Percentiles rank a stretch among this genome's conserved stretches.
Evolutionary conservation across 2,113 vertebrate genomes (phyloP).

Genomic region (western clawed frog (Xenopus tropicalis)): DNA sequence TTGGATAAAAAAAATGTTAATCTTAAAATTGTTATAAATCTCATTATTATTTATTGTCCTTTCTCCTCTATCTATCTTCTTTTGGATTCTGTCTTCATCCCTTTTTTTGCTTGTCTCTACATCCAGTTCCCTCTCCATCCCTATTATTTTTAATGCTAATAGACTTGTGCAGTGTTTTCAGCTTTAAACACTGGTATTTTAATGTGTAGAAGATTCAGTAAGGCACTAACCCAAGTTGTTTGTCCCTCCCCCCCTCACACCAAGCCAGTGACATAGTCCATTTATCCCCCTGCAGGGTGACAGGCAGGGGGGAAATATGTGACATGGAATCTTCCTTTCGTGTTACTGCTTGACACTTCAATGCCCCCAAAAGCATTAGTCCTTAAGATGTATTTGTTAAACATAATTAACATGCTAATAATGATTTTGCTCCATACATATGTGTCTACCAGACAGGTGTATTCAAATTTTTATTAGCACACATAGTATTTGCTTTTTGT

Average conservation of each 20-base stretch:
- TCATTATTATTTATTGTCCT: too few species aligned
- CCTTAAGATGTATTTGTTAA: not conserved
- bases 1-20: too few species aligned
- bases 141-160: not conserved
- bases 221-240: not conserved
- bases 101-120: not conserved
- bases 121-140: not conserved
- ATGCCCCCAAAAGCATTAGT: not conserved
- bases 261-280: not conserved
- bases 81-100: not conserved
- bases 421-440: not conserved
- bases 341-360: not conserved
- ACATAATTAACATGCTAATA: not conserved
- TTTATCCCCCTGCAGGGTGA: not conserved
- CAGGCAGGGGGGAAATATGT: not conserved
- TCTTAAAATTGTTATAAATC: not conserved
- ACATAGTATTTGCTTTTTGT: too few species aligned
- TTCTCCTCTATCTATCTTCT: not conserved
- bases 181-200: not conserved
- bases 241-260: not conserved
- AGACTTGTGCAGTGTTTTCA: conserved; percentile 1
- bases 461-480: too few species aligned
- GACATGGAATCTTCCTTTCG: not conserved
- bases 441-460: not conserved
- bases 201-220: not conserved